Conservation (phyloP, 1,140 invertebrate genomes). For the Cyrtorhinus lividipennis region DNA sequence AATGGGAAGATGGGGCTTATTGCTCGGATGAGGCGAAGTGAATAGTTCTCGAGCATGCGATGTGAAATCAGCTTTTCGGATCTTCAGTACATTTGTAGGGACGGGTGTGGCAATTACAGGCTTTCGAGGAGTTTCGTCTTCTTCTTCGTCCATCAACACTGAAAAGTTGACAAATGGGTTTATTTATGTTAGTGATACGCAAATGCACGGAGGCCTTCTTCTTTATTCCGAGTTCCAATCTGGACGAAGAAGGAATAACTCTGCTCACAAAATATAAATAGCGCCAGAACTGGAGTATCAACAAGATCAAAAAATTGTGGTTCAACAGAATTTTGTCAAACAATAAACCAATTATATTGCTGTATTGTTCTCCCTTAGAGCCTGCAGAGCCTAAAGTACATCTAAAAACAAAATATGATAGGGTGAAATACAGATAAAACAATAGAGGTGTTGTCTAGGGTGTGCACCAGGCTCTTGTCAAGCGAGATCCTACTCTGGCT, state of each 20-base stretch:
- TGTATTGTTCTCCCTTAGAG: too few relatives aligned
- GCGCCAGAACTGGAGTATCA: constrained; percentile 14
- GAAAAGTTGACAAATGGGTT: background rate
- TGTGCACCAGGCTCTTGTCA: too few relatives aligned
- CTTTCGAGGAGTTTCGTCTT: background rate
- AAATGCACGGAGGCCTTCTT: too few relatives aligned
- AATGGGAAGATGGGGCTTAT: constrained; percentile 12
- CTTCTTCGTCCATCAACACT: background rate
- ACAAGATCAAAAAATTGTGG: background rate
- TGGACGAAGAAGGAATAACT: background rate
- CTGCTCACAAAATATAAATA: background rate
- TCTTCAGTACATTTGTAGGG: constrained; percentile 10
- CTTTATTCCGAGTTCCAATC: too few relatives aligned
- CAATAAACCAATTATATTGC: too few relatives aligned
- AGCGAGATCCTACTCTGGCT: too few relatives aligned
- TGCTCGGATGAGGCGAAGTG: constrained; percentile 2
- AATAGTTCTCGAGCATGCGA: constrained; percentile 4
- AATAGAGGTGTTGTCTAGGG: too few relatives aligned
- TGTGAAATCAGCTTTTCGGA: background rate
- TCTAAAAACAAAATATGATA: too few relatives aligned
- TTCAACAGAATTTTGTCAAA: background rate
- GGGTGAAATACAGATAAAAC: too few relatives aligned
- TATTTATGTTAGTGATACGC: too few relatives aligned
- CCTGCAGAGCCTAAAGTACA: too few relatives aligned
- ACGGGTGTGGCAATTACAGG: background rate